Conservation (phyloP, 2,888 invertebrate genomes). For the Dynastes tityus region DNA sequence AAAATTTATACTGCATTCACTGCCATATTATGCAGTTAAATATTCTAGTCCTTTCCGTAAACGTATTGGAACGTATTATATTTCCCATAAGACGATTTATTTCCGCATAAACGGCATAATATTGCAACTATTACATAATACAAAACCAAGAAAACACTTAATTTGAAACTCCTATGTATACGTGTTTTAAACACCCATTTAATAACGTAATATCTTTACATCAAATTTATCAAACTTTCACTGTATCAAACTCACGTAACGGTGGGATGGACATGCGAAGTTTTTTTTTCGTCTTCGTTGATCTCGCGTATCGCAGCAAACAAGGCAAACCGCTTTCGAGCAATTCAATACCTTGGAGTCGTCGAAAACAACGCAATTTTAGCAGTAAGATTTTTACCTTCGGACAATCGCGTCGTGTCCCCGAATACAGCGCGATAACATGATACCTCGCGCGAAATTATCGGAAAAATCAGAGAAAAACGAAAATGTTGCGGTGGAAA, state of each 20-base stretch:
- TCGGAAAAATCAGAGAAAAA: conserved; percentile 24
- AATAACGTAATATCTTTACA: background rate
- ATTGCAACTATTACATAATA: no score
- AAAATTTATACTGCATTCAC: no score
- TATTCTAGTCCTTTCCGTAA: no score
- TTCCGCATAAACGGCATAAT: no score
- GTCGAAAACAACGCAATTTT: conserved; percentile 30
- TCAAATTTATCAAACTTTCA: conserved; percentile 20
- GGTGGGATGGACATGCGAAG: conserved; percentile 5
- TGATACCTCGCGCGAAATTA: conserved; percentile 36
- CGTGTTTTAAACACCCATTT: no score
- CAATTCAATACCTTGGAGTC: background rate
- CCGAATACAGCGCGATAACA: background rate
- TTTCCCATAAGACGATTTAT: no score
- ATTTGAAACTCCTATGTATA: no score
- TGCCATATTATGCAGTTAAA: no score
- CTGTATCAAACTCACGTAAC: conserved; percentile 27
- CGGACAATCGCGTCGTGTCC: background rate
- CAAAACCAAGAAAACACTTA: no score
- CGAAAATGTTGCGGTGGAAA: conserved; percentile 27
- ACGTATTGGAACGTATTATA: no score
- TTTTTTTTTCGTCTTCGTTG: conserved; percentile 16
- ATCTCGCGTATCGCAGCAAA: conserved; percentile 1
- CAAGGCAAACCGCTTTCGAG: conserved; percentile 43
- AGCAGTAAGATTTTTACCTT: conserved; percentile 25